phyloP scores from a whole-genome alignment of 2,888 invertebrate species.

The Pimpla rufipes region DNA sequence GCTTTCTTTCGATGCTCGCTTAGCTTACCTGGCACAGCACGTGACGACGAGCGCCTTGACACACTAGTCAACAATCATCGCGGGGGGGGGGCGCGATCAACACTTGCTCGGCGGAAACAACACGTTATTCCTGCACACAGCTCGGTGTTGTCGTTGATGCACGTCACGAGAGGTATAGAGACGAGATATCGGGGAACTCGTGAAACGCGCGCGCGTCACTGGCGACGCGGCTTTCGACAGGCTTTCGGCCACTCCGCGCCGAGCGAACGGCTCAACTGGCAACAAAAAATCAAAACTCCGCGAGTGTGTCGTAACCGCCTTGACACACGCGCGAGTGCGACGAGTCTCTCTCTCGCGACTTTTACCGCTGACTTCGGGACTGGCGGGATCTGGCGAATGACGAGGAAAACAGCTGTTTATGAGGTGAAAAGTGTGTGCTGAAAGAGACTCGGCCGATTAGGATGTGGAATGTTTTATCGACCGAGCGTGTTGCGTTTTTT shows the following conservation, averaged over 20 bases:
- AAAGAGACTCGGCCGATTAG: neutral
- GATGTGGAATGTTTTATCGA: neutral
- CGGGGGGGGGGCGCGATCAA: neutral
- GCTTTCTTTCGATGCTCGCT: slow-evolving; percentile 29
- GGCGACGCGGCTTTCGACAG: slow-evolving; percentile 32
- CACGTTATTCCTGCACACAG: neutral
- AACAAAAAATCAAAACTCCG: slow-evolving; percentile 41
- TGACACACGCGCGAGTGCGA: slow-evolving; percentile 6
- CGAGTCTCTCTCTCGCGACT: slow-evolving; percentile 38
- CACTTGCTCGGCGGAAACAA: neutral
- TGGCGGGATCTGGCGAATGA: slow-evolving; percentile 47
- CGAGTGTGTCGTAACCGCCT: slow-evolving; percentile 58
- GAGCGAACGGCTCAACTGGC: slow-evolving; percentile 63
- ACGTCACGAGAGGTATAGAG: slow-evolving; percentile 14
- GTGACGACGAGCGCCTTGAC: slow-evolving; percentile 58
- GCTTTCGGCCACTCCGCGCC: slow-evolving; percentile 47
- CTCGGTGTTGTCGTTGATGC: too few species aligned
- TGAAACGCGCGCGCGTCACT: slow-evolving; percentile 51
- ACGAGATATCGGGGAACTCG: neutral
- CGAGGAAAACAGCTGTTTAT: neutral
- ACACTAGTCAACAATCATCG: slow-evolving; percentile 54
- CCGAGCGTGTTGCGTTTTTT: too few species aligned
- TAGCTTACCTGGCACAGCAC: slow-evolving; percentile 59
- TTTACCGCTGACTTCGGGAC: slow-evolving; percentile 5
- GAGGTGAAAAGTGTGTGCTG: too few species aligned